Evolutionary conservation across 2,797 vertebrate species (phyloP), one percentile per base, ranked within the genome.

Genomic region (Mormyrus proboscirostris): DNA sequence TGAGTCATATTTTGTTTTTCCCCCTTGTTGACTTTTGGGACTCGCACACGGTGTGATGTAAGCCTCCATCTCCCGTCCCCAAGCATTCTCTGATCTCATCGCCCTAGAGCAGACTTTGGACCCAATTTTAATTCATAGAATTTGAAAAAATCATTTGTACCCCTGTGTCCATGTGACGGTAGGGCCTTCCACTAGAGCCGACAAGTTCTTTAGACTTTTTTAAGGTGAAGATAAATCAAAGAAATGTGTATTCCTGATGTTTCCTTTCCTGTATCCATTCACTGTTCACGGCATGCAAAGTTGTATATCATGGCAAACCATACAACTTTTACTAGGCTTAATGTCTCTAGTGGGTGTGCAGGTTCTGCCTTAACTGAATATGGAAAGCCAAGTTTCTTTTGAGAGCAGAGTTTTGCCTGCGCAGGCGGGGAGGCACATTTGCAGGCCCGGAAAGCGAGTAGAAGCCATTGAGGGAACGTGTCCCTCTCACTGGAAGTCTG

Each of bases 401-500:
- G 25, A 86, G 49, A 3, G 84, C 25, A 7, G 50, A 25, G 29
- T 38, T 41, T 86, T 14, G 7, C 22, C 14, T 0, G 1, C 2
- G 14, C 51, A 86, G 85, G 82, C 22, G 10, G 50, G 22, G 25
- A 59, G 85, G 82, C 47, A n/a, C 9, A 29, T 50, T 73, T 73
- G 44, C 62, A 41, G 59, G 44, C 12, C 65, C 14, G 25, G 87
- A 69, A 69, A n/a, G n/a, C 19, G n/a, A 73, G 87, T 57, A 50
- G 87, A 38, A 88, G 57, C 41, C 86, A 29, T 41, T 33, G 49
- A n/a, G 44, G n/a, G 41, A 69, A 29, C 38, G 29, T 69, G 44
- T 88, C 55, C 87, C 44, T 88, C 87, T 69, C 86, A 62, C 38
- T 47, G 55, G 38, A 62, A 88, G 55, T 49, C 86, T 88, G 86